Conservation (phyloP, 1,140 invertebrate species). For the Teleopsis dalmanni region DNA sequence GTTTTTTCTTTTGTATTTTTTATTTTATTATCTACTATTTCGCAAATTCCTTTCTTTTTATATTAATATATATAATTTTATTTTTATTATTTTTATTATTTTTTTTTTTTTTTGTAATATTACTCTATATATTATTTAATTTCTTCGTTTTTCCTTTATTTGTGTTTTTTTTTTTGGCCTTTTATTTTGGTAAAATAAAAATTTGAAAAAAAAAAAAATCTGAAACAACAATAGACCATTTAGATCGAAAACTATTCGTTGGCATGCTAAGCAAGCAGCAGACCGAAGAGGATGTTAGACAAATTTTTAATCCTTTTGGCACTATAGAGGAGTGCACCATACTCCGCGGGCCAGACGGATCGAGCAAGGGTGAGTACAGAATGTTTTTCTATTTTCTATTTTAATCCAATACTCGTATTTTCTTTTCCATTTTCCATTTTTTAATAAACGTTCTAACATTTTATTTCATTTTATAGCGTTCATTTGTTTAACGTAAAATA, state of each 20-base stretch:
- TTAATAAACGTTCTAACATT: too few species aligned
- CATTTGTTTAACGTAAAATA: too few species aligned
- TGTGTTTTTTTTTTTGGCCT: constrained; percentile 35
- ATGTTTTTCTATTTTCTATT: not conserved
- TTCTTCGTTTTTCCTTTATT: constrained; percentile 36
- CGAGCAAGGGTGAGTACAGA: constrained; percentile 80
- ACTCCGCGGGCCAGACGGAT: constrained; percentile 90
- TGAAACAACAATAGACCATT: constrained; percentile 30
- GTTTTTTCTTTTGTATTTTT: not conserved
- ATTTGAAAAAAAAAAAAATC: constrained; percentile 15
- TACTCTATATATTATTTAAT: constrained; percentile 23
- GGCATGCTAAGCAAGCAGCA: constrained; percentile 99
- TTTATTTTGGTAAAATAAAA: constrained; percentile 10
- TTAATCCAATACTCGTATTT: not conserved
- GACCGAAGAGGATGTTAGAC: constrained; percentile 95
- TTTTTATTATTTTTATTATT: constrained; percentile 13
- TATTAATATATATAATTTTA: not conserved
- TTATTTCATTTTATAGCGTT: too few species aligned
- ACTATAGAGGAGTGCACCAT: constrained; percentile 99
- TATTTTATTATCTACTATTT: not conserved
- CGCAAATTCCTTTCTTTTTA: too few species aligned
- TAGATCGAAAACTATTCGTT: constrained; percentile 98
- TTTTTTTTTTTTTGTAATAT: constrained; percentile 4
- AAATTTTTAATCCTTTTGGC: constrained; percentile 92
- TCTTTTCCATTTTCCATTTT: too few species aligned